Evolutionary conservation across 2,113 vertebrate genomes (phyloP).

Genomic region (Cyprinodon variegatus): DNA sequence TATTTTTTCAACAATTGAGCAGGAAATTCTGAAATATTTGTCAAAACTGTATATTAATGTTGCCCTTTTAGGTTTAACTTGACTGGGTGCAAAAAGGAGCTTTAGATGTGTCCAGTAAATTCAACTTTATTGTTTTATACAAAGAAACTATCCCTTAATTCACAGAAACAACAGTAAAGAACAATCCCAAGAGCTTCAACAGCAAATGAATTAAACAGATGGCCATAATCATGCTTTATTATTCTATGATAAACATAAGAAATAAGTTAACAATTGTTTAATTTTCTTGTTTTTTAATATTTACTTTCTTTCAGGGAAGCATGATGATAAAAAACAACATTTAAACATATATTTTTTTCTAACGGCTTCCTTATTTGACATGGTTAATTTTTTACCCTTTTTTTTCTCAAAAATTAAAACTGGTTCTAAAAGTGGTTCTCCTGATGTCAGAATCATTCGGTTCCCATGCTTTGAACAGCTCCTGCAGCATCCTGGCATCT

Average conservation of each 20-base stretch:
- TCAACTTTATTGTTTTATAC: neutral
- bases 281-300: neutral
- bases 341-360: neutral
- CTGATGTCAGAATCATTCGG: neutral
- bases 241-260: neutral
- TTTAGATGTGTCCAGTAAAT: neutral
- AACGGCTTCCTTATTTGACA: neutral
- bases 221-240: neutral
- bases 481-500: slow-evolving; percentile 63
- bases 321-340: neutral
- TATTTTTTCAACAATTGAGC: no score
- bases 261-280: neutral
- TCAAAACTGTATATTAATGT: no score
- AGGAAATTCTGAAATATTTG: no score
- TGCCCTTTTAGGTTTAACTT: no score
- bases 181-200: neutral
- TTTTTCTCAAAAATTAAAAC: neutral
- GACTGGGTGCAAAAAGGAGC: neutral
- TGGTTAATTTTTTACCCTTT: neutral
- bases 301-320: neutral
- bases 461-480: slow-evolving; percentile 39
- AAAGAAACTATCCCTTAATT: neutral
- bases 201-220: neutral
- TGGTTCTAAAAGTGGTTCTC: neutral
- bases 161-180: neutral